phyloP scores from a whole-genome alignment of 2,113 vertebrate genomes.

The Micronycteris hirsuta region DNA sequence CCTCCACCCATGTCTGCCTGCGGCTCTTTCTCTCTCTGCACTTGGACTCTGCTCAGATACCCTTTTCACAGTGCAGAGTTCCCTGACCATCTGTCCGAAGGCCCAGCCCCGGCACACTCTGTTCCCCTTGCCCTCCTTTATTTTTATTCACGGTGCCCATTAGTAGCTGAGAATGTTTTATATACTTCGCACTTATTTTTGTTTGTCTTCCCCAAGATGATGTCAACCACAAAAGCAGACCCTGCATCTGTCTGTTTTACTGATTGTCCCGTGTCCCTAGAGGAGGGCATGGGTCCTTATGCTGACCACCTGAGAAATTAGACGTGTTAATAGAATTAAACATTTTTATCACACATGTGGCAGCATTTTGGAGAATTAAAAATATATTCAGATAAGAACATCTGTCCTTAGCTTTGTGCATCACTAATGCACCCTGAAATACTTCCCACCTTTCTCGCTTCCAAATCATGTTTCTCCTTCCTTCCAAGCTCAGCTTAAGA shows the following conservation, averaged over 20 bases:
- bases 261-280: no score
- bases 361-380: neutral
- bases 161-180: neutral
- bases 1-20: rapidly evolving
- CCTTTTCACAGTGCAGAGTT: neutral
- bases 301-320: neutral
- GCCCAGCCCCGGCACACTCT: neutral
- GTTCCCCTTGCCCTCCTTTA: neutral
- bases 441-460: neutral
- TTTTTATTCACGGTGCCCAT: neutral
- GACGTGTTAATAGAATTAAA: neutral
- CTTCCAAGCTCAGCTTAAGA: neutral
- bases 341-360: neutral
- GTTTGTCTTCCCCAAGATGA: neutral
- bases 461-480: neutral
- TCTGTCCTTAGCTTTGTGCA: neutral
- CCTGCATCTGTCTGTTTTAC: neutral
- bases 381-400: neutral
- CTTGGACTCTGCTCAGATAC: neutral
- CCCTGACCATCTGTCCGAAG: neutral
- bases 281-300: neutral
- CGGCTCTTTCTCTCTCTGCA: neutral
- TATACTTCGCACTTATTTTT: neutral
- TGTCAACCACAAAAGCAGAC: neutral
- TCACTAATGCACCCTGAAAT: neutral